These are phyloP conservation scores for Zoanthus gigantus DNA, from an alignment of 92 coral and sea anemone genomes.

Conservation along the genomic window DNA sequence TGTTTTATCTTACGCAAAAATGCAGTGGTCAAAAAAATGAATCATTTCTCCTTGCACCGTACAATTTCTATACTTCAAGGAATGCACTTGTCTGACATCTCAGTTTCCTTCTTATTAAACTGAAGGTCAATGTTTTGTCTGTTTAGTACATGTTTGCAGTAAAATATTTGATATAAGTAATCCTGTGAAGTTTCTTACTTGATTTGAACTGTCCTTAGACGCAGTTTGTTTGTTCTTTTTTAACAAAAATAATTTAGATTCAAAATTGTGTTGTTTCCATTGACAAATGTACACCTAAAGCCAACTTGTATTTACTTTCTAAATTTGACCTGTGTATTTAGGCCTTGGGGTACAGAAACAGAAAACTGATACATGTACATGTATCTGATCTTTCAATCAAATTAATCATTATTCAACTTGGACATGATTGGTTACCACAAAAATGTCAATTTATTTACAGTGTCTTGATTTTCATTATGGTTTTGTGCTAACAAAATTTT, in stretches of 20 bases:
- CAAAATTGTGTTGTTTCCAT: neutral
- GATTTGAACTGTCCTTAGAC: neutral
- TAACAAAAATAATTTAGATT: constrained; percentile 6
- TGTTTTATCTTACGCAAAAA: neutral
- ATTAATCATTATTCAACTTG: constrained; percentile 17
- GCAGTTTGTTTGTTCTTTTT: neutral
- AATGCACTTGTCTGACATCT: constrained; percentile 22
- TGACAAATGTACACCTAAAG: neutral
- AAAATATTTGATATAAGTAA: neutral
- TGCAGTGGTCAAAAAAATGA: constrained; percentile 5
- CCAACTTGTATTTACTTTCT: constrained; percentile 30
- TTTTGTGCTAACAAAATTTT: neutral
- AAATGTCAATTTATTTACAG: constrained; percentile 20
- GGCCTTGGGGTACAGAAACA: constrained; percentile 28
- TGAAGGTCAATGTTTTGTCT: constrained; percentile 42
- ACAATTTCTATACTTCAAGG: constrained; percentile 1
- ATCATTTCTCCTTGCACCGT: neutral
- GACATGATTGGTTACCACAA: constrained; percentile 23
- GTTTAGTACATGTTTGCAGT: constrained; percentile 7
- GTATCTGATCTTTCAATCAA: neutral
- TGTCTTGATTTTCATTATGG: neutral
- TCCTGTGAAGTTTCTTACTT: neutral
- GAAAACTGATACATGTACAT: constrained; percentile 27
- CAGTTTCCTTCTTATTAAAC: constrained; percentile 15
- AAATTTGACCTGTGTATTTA: constrained; percentile 25